Percentiles rank a stretch among this genome's conserved stretches.
Evolutionary conservation across 2,797 vertebrate species (phyloP).

Genomic region (Limnodromus scolopaceus): DNA sequence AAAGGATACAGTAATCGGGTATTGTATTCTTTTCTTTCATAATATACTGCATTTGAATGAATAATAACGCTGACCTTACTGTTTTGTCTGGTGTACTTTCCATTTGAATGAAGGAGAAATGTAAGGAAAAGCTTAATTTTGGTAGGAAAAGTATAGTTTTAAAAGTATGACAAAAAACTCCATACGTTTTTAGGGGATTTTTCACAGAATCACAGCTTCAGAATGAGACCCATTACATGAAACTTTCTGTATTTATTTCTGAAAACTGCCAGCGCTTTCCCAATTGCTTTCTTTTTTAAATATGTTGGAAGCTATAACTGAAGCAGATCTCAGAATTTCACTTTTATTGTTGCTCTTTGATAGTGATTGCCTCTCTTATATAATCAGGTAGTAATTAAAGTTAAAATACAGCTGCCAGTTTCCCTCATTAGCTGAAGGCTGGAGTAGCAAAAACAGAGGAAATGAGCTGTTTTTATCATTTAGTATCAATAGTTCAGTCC

Average conservation of each 20-base stretch:
- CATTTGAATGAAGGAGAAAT: background rate
- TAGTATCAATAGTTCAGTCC: background rate
- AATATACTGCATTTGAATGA: background rate
- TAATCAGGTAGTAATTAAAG: background rate
- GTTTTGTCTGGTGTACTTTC: background rate
- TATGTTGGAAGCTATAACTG: background rate
- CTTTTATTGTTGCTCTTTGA: background rate
- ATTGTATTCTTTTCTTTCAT: slow-evolving; percentile 36
- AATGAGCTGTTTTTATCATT: background rate
- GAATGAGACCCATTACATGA: background rate
- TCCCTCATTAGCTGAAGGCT: background rate
- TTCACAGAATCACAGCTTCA: background rate
- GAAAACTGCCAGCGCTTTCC: background rate
- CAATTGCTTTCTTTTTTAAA: background rate
- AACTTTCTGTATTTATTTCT: background rate
- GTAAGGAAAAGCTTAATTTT: background rate
- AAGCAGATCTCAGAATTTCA: background rate
- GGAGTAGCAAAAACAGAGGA: background rate
- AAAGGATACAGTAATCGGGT: slow-evolving; percentile 94
- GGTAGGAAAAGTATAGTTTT: background rate
- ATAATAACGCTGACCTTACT: background rate
- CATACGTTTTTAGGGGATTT: background rate
- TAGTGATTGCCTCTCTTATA: background rate
- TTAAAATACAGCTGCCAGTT: background rate
- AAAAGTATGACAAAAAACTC: background rate